Evolutionary conservation across 2,888 invertebrate species (phyloP).

Genomic region (Aromia moschata): DNA sequence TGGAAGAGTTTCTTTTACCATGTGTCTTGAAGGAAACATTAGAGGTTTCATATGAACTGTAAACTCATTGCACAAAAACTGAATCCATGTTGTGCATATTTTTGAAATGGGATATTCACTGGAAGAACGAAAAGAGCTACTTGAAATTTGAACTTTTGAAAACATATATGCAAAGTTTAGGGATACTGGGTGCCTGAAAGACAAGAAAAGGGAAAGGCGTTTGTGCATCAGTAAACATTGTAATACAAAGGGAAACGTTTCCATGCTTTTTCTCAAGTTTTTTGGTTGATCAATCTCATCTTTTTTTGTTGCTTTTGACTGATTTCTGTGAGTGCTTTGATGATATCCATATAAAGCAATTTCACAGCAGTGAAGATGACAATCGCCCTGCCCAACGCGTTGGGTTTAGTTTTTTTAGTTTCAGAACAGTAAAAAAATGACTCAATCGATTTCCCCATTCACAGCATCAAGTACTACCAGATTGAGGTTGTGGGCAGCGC

Average conservation of each 20-base stretch:
- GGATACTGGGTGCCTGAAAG: no score
- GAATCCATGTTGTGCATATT: not conserved
- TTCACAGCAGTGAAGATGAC: not conserved
- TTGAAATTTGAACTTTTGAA: no score
- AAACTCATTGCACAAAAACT: not conserved
- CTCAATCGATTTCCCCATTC: not conserved
- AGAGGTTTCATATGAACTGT: not conserved
- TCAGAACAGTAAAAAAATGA: not conserved
- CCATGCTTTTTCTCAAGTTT: no score
- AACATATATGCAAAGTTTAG: no score
- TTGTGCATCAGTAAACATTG: no score
- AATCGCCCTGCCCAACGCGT: not conserved
- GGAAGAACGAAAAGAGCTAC: no score
- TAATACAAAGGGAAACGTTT: no score
- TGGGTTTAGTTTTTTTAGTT: not conserved
- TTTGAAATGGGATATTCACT: no score
- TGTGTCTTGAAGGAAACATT: not conserved
- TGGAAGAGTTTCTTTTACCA: slow-evolving; percentile 11
- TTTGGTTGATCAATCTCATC: no score
- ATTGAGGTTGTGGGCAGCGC: not conserved
- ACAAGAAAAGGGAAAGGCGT: no score
- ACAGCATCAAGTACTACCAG: not conserved
- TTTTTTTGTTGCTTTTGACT: not conserved
- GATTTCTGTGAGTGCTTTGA: not conserved
- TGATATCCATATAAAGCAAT: not conserved